Evolutionary conservation across 2,888 invertebrate genomes (phyloP), one percentile per base, ranked within the genome.

Genomic region (Acheta domesticus): DNA sequence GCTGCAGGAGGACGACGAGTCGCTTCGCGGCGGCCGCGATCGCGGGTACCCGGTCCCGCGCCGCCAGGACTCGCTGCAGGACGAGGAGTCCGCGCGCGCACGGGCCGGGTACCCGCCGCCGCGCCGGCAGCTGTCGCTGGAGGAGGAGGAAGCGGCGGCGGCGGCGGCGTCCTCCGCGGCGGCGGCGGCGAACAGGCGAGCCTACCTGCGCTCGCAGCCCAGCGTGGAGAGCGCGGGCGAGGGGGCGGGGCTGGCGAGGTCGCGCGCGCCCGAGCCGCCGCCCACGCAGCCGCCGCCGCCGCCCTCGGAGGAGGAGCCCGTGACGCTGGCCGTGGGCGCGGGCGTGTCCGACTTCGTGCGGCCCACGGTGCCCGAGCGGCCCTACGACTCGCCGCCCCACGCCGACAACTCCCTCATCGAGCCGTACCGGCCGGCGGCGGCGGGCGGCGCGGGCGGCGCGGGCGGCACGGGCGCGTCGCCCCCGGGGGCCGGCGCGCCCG

Each of bases 321-420:
- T 48, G 16, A n/a, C 19, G 21, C 76, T 48, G 23, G 49, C 79
- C 48, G 23, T 49, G 76, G 75, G 74, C 50, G 20, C 75, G 48
- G 50, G 75, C 75, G 49, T 49, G 48, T 49, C 78, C 19, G 49
- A 36, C 75, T 36, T 75, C 36, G 23, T 75, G 21, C 75, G 36
- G 20, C 36, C 75, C 36, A 36, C 75, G 75, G 75, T 75, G 76
- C 48, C 48, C 36, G 48, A 76, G 48, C 48, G 48, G 2, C 5
- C 36, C 36, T 48, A 48, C 48, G n/a, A 11, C 19, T 77, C 77
- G 21, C 62, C 77, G 77, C 19, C 78, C 76, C 23, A 62, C 48
- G 21, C 75, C 20, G 87, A 88, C 83, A 88, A 89, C 82, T 90
- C 89, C 75, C 86, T 90, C 78, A 88, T 90, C 74, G 90, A 90